Evolutionary conservation across 2,888 invertebrate species (phyloP).

Genomic region (Drosophila anceps): DNA sequence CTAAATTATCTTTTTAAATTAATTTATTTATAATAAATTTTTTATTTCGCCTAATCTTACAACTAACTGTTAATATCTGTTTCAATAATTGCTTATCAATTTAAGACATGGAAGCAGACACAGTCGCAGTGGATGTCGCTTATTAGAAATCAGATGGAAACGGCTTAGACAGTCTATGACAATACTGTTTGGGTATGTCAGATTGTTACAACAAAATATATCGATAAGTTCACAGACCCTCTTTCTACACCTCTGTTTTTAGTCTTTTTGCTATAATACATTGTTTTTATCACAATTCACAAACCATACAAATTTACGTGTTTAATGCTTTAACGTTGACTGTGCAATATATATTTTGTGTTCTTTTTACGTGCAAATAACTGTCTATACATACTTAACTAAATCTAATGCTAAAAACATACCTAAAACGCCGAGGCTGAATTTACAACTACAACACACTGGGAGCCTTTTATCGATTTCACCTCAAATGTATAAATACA

Average conservation of each 20-base stretch:
- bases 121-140: background rate
- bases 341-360: slow-evolving; percentile 33
- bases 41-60: too few relatives aligned
- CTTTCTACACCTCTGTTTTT: slow-evolving; percentile 1
- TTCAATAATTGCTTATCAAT: background rate
- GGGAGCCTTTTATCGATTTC: slow-evolving; percentile 65
- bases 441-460: slow-evolving; percentile 32
- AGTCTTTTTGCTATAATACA: slow-evolving; percentile 11
- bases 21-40: too few relatives aligned
- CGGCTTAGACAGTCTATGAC: background rate
- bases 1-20: background rate
- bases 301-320: slow-evolving; percentile 36
- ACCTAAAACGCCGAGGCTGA: slow-evolving; percentile 33
- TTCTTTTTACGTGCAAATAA: slow-evolving; percentile 37
- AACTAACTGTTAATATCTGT: too few relatives aligned
- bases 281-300: slow-evolving; percentile 57
- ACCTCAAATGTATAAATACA: slow-evolving; percentile 42
- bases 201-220: background rate
- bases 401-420: slow-evolving; percentile 20
- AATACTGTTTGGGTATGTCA: background rate
- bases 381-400: slow-evolving; percentile 7
- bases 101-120: background rate
- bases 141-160: background rate
- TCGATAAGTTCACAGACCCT: background rate
- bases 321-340: slow-evolving; percentile 18